Percentiles rank a stretch among this genome's conserved stretches.
Conservation (phyloP, 2,888 invertebrate genomes). For the Piscicola geometra region DNA sequence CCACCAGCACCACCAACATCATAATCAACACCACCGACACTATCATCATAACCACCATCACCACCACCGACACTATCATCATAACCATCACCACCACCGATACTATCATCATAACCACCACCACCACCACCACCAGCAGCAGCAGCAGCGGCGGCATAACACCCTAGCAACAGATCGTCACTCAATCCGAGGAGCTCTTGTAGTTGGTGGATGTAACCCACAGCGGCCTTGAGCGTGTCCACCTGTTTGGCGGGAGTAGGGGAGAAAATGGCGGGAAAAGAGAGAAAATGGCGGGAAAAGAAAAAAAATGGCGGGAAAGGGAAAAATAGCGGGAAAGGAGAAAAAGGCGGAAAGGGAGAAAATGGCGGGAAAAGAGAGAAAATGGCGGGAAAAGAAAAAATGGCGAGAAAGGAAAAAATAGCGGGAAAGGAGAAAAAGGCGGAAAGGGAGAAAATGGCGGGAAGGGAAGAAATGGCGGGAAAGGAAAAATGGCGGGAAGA, state of each 20-base stretch:
- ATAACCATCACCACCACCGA: background rate
- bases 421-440: no score
- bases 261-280: no score
- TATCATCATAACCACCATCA: background rate
- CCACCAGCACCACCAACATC: slow-evolving; percentile 6
- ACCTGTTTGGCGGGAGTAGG: no score
- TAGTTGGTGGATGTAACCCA: slow-evolving; percentile 52
- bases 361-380: no score
- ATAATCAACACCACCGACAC: background rate
- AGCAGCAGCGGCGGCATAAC: background rate
- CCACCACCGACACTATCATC: background rate
- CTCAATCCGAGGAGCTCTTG: slow-evolving; percentile 47
- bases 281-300: no score
- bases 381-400: no score
- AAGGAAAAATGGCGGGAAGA: no score
- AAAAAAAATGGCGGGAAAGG: no score
- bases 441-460: no score
- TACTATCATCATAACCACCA: background rate
- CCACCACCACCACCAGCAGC: background rate
- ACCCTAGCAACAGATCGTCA: slow-evolving; percentile 35
- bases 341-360: background rate
- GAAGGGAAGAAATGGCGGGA: no score
- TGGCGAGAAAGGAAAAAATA: no score
- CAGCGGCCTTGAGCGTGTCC: slow-evolving; percentile 52
- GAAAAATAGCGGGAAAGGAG: no score